phyloP scores from a whole-genome alignment of 2,113 vertebrate species.

The Ornithorhynchus anatinus region DNA sequence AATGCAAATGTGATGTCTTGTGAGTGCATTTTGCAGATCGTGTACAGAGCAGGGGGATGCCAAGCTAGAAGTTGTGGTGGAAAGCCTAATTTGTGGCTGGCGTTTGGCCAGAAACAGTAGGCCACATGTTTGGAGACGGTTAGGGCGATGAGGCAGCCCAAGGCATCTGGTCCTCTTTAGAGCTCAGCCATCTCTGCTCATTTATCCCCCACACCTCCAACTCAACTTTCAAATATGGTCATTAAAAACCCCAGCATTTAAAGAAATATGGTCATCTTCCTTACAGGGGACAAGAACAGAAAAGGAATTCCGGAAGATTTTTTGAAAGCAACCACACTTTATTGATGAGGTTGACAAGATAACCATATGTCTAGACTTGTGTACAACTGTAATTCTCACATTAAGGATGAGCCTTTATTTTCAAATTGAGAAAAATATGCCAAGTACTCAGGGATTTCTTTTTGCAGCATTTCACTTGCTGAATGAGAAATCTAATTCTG shows the following conservation, averaged over 20 bases:
- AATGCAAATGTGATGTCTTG: constrained; percentile 47
- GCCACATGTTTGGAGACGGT: constrained; percentile 29
- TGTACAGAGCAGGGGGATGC: constrained; percentile 10
- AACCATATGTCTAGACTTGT: constrained; percentile 57
- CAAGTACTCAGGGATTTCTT: constrained; percentile 50
- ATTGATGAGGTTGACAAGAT: constrained; percentile 42
- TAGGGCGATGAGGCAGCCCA: constrained; percentile 2
- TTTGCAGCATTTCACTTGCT: constrained; percentile 45
- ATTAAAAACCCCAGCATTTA: constrained; percentile 33
- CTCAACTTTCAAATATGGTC: constrained; percentile 24
- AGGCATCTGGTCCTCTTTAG: constrained; percentile 20
- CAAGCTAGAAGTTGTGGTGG: neutral
- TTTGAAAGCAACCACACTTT: constrained; percentile 30
- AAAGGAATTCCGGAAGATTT: constrained; percentile 22
- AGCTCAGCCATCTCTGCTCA: neutral
- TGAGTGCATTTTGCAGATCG: constrained; percentile 20
- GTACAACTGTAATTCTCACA: constrained; percentile 43
- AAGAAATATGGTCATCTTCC: constrained; percentile 15
- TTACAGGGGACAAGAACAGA: constrained; percentile 25
- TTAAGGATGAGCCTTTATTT: constrained; percentile 57
- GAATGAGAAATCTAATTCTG: constrained; percentile 49
- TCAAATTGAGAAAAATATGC: constrained; percentile 60
- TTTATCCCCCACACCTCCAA: constrained; percentile 18
- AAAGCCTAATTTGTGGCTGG: constrained; percentile 41
- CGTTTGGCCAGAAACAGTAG: constrained; percentile 35